Conservation (phyloP, 1,140 invertebrate species). For the Adelges cooleyi region DNA sequence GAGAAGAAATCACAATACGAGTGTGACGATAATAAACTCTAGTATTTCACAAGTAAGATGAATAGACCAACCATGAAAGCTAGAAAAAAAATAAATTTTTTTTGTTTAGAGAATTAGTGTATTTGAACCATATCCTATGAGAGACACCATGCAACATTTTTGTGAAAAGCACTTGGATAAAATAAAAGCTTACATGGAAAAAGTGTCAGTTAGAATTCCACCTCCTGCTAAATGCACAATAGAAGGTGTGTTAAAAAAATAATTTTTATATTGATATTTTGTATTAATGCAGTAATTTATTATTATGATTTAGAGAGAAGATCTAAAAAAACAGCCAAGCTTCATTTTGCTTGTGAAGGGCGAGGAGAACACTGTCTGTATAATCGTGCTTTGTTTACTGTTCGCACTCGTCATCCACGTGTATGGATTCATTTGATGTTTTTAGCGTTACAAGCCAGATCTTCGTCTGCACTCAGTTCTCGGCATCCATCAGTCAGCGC, state of each 20-base stretch:
- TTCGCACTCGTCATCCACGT: constrained; percentile 73
- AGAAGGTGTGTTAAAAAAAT: constrained; percentile 50
- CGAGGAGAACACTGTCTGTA: constrained; percentile 82
- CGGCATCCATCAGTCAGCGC: constrained; percentile 69
- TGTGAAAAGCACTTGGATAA: constrained; percentile 87
- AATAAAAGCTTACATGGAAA: constrained; percentile 81
- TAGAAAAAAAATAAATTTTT: neutral
- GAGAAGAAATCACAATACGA: constrained; percentile 50
- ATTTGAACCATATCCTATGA: constrained; percentile 75
- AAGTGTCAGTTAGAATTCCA: constrained; percentile 70
- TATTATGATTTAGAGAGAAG: constrained; percentile 52
- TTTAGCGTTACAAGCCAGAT: constrained; percentile 70
- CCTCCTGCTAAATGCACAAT: constrained; percentile 81
- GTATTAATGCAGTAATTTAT: neutral
- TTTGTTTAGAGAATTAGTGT: constrained; percentile 59
- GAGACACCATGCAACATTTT: constrained; percentile 84
- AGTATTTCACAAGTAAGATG: constrained; percentile 31
- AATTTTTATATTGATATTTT: constrained; percentile 1
- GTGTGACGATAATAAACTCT: constrained; percentile 52
- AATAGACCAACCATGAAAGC: neutral
- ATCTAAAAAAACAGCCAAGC: constrained; percentile 70
- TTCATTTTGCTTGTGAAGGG: constrained; percentile 80
- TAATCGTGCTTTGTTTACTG: constrained; percentile 66
- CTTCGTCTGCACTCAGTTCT: constrained; percentile 66
- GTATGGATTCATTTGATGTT: constrained; percentile 95